Conservation (phyloP, 2,888 invertebrate species). For the Carabus problematicus region DNA sequence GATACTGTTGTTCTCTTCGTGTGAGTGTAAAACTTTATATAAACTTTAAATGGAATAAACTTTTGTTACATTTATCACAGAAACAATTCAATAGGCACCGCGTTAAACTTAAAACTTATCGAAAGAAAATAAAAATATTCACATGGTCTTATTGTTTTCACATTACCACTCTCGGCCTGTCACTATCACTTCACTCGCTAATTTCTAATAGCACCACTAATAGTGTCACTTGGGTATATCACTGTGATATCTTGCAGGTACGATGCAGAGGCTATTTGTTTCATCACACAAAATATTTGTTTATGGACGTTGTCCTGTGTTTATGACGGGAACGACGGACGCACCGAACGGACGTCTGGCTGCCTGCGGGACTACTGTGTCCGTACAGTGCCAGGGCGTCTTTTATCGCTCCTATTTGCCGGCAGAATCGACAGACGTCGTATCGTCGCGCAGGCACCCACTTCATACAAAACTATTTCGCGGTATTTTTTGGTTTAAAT, state of each 20-base stretch:
- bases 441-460: not conserved
- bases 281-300: not conserved
- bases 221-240: not conserved
- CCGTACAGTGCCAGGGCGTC: slow-evolving; percentile 29
- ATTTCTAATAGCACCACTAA: slow-evolving; percentile 2
- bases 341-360: slow-evolving; percentile 20
- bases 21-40: slow-evolving; percentile 2
- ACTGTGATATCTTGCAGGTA: not conserved
- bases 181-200: not conserved
- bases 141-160: slow-evolving; percentile 20
- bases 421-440: slow-evolving; percentile 30
- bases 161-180: not conserved
- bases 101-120: slow-evolving; percentile 4
- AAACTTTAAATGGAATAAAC: slow-evolving; percentile 2
- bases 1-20: not conserved
- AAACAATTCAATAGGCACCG: slow-evolving; percentile 21
- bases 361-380: slow-evolving; percentile 33
- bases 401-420: slow-evolving; percentile 28
- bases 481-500: slow-evolving; percentile 2
- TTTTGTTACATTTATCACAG: slow-evolving; percentile 26
- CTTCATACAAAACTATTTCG: slow-evolving; percentile 18
- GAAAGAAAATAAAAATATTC: slow-evolving; percentile 15
- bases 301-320: slow-evolving; percentile 6
- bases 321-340: slow-evolving; percentile 1
- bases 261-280: too few species aligned